These are phyloP conservation scores for Omphaloscelis lunosa DNA, from an alignment of 2,888 invertebrate genomes.

Conservation along the genomic window DNA sequence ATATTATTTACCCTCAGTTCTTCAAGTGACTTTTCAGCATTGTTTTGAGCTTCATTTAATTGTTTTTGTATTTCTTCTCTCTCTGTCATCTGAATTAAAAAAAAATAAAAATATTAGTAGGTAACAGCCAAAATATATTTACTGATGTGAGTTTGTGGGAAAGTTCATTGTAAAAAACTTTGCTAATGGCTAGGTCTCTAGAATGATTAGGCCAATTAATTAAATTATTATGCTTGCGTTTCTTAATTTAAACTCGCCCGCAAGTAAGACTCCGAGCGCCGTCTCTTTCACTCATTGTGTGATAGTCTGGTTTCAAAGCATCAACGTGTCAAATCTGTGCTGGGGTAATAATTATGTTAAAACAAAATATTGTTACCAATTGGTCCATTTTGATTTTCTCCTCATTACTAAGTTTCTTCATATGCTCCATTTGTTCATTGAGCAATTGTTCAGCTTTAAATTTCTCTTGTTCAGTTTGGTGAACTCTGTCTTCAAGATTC, in stretches of 20 bases:
- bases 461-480: conserved; percentile 85
- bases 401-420: conserved; percentile 83
- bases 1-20: conserved; percentile 76
- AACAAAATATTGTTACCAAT: conserved; percentile 73
- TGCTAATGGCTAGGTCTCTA: too few species aligned
- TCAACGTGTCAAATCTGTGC: background rate
- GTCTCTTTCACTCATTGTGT: background rate
- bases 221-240: background rate
- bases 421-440: conserved; percentile 79
- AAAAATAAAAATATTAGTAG: background rate
- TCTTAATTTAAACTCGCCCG: background rate
- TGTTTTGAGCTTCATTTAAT: conserved; percentile 78
- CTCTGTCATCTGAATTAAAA: conserved; percentile 79
- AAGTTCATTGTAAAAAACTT: background rate
- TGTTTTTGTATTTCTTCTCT: conserved; percentile 81
- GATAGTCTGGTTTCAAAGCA: background rate
- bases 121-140: background rate
- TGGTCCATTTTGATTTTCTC: conserved; percentile 82
- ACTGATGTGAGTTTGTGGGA: background rate
- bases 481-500: conserved; percentile 81
- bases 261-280: background rate
- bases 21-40: conserved; percentile 78
- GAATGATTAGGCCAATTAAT: background rate
- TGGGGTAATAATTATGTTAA: background rate
- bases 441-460: conserved; percentile 79